These are phyloP conservation scores for Hybos culiciformis DNA, from an alignment of 2,888 invertebrate genomes.

Conservation along the genomic window DNA sequence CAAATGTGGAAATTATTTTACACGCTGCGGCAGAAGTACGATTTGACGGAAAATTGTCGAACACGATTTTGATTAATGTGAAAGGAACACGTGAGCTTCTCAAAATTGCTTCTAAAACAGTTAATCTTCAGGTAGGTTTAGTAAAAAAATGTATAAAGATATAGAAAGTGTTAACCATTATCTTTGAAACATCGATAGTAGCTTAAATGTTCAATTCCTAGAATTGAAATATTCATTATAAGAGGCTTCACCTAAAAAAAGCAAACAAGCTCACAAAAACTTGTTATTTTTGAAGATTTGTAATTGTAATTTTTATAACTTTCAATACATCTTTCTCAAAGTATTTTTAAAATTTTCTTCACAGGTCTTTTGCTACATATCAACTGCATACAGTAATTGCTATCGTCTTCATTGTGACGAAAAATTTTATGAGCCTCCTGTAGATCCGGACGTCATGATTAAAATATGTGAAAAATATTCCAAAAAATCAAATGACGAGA, in stretches of 20 bases:
- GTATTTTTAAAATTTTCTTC: neutral
- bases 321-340: too few species aligned
- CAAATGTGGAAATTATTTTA: constrained; percentile 19
- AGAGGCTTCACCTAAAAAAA: too few species aligned
- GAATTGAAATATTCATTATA: too few species aligned
- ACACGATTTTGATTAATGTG: constrained; percentile 17
- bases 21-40: constrained; percentile 22
- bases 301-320: too few species aligned
- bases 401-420: constrained; percentile 14
- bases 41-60: constrained; percentile 18
- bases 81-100: constrained; percentile 21
- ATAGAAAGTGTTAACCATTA: too few species aligned
- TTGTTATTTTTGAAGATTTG: too few species aligned
- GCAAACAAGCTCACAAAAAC: too few species aligned
- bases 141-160: too few species aligned
- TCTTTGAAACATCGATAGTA: too few species aligned
- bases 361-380: constrained; percentile 20
- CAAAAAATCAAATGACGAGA: neutral
- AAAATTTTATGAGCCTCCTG: constrained; percentile 18
- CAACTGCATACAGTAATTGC: constrained; percentile 21
- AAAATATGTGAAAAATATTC: constrained; percentile 14
- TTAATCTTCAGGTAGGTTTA: constrained; percentile 15
- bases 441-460: constrained; percentile 19
- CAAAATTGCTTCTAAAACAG: constrained; percentile 15
- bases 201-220: too few species aligned